These are phyloP conservation scores for Oscheius sp. DNA, from an alignment of 1,140 invertebrate genomes.

Conservation along the genomic window DNA sequence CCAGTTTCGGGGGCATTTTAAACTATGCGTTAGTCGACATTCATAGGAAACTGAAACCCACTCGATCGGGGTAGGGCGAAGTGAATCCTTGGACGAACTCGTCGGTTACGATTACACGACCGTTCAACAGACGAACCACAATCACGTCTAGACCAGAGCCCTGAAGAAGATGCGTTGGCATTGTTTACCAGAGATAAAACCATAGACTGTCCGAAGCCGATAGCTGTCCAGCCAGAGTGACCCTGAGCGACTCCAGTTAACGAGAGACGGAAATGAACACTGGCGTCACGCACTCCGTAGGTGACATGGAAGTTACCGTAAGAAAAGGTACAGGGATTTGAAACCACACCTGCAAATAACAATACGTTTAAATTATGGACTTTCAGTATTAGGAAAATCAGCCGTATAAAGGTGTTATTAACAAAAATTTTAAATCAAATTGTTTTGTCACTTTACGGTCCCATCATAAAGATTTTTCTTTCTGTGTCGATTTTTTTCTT, in stretches of 20 bases:
- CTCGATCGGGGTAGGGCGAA: constrained; percentile 20
- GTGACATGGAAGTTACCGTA: constrained; percentile 24
- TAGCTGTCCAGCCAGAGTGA: constrained; percentile 26
- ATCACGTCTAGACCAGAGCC: constrained; percentile 33
- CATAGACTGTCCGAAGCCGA: constrained; percentile 31
- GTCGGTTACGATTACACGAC: constrained; percentile 29
- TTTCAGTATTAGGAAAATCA: background rate
- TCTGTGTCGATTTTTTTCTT: background rate
- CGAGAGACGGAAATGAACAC: constrained; percentile 28
- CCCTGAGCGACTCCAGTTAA: constrained; percentile 21
- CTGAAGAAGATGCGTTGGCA: background rate
- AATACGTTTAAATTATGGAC: background rate
- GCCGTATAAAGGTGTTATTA: too few species aligned
- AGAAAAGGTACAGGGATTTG: constrained; percentile 12
- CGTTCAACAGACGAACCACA: constrained; percentile 27
- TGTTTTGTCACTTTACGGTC: too few species aligned
- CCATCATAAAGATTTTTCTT: background rate
- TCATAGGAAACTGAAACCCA: background rate
- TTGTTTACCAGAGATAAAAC: background rate
- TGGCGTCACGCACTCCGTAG: constrained; percentile 22
- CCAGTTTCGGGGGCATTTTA: too few species aligned
- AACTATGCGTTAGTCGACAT: background rate
- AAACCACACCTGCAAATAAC: background rate
- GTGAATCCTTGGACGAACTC: constrained; percentile 30
- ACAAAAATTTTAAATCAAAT: too few species aligned